phyloP scores from a whole-genome alignment of 2,113 vertebrate genomes.

The Gobius niger region DNA sequence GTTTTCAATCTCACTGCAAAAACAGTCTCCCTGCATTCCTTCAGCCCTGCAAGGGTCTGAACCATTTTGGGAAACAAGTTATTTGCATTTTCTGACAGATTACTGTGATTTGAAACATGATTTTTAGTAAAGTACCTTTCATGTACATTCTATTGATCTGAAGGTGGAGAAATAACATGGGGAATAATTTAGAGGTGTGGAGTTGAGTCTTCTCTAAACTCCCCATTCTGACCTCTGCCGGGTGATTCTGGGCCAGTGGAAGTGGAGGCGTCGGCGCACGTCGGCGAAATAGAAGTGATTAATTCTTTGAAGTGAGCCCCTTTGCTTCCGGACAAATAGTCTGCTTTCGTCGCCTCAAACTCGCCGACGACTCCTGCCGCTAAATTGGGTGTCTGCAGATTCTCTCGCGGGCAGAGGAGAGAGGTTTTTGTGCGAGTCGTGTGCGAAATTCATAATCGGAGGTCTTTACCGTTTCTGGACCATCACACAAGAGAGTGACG shows the following conservation, averaged over 20 bases:
- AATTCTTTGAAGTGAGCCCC: slow-evolving; percentile 19
- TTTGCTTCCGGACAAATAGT: slow-evolving; percentile 8
- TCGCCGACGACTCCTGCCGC: slow-evolving; percentile 1
- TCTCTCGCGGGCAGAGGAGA: slow-evolving; percentile 4
- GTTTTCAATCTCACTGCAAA: neutral
- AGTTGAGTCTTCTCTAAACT: slow-evolving; percentile 4
- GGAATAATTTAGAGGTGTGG: slow-evolving; percentile 27
- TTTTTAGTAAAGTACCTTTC: too few relatives aligned
- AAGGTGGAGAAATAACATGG: too few relatives aligned
- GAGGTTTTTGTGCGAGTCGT: slow-evolving; percentile 5
- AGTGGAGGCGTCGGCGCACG: slow-evolving; percentile 3
- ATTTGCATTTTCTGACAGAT: neutral
- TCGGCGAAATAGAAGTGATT: slow-evolving; percentile 30
- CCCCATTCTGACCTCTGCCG: slow-evolving; percentile 1
- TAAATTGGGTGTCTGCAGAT: slow-evolving; percentile 16
- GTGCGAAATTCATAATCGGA: slow-evolving; percentile 4
- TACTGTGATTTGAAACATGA: neutral
- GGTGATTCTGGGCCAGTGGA: slow-evolving; percentile 6
- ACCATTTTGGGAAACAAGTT: neutral
- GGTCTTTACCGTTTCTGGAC: neutral
- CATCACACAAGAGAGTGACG: neutral
- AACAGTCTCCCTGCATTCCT: slow-evolving; percentile 4
- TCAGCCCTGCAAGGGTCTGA: neutral
- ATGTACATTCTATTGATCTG: too few relatives aligned
- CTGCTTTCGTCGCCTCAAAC: slow-evolving; percentile 5